Evolutionary conservation across 1,140 invertebrate genomes (phyloP), one percentile per base, ranked within the genome.

Genomic region (Drosophila rhopaloa): DNA sequence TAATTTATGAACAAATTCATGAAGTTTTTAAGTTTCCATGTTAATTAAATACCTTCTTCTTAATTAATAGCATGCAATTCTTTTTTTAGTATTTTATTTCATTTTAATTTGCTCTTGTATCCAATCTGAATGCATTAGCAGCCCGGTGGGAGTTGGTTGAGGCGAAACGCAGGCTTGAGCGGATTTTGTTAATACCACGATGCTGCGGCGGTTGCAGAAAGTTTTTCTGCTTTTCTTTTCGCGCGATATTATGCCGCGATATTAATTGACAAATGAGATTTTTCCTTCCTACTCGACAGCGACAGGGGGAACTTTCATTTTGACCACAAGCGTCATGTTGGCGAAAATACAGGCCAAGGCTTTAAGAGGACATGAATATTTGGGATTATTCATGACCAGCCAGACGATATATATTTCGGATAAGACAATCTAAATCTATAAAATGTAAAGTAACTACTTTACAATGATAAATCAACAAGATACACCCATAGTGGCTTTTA

Each of bases 221-320:
- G 89, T 85, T 82, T 71, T 79, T 82, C 73, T 88, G 84, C 72
- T 82, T 85, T 81, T 75, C 44, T 81, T 71, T 79, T 72, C 67
- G 66, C 61, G 66, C 63, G 62, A 91, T 91, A 88, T 89, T 89
- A 81, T 89, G 89, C 79, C 79, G 84, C 81, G 89, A 91, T 91
- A 91, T 91, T 91, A 91, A 91, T 91, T 91, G 89, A 91, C 89
- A 91, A 91, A 91, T 91, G 89, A 91, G 89, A 89, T 89, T 91
- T 91, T 91, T 90, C 89, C 88, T 90, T 91, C 89, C 89, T 84
- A 91, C 83, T 91, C 79, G 76, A 83, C 79, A 84, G 84, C 84
- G 70, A 84, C 74, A 90, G 81, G 82, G 82, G 79, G 70, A 89
- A 91, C 89, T 91, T 91, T 91, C 89, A 89, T 91, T 91, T 91